Evolutionary conservation across 2,797 vertebrate genomes (phyloP), one percentile per base, ranked within the genome.

Genomic region (Ataeniobius toweri): DNA sequence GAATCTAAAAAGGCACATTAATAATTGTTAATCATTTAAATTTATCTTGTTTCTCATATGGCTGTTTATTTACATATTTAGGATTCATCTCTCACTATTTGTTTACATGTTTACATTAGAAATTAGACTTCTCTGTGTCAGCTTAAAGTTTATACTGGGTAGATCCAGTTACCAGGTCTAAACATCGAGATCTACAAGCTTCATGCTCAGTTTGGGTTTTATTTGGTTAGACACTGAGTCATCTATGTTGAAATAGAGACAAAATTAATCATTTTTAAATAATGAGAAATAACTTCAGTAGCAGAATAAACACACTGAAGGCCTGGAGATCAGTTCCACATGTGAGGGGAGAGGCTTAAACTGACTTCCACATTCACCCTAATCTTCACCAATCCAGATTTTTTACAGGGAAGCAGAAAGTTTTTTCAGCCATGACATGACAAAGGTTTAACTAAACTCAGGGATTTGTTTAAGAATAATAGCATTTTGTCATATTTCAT

Each of bases 1-100:
- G 91, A 91, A 73, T 96, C 95, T 96, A 83, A 71, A 65, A 73
- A 26, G 69, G 65, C 80, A 65, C 6, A 68, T 12, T 26, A 69
- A 48, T 68, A 18, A 18, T 39, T 41, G 58, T 70, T 26, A 67
- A 76, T 69, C 24, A 28, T 53, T 5, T n/a, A 0, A 71, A 55
- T 58, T 4, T 67, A 4, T 71, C 9, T 36, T 22, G n/a, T 8
- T 6, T 46, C 53, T 36, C 2, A 20, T 44, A 10, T n/a, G 3
- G 1, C 39, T 1, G 51, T 39, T 26, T 3, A 12, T 56, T 31
- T 72, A 28, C 61, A 71, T 3, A 9, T 46, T 73, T 20, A 41
- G 2, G 28, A 63, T 51, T 31, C 48, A 68, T n/a, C 58, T 59
- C n/a, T 59, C 22, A 56, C 55, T 31, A 65, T 80, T 75, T 36